Evolutionary conservation across 1,140 invertebrate species (phyloP).

Genomic region (Halesus radiatus): DNA sequence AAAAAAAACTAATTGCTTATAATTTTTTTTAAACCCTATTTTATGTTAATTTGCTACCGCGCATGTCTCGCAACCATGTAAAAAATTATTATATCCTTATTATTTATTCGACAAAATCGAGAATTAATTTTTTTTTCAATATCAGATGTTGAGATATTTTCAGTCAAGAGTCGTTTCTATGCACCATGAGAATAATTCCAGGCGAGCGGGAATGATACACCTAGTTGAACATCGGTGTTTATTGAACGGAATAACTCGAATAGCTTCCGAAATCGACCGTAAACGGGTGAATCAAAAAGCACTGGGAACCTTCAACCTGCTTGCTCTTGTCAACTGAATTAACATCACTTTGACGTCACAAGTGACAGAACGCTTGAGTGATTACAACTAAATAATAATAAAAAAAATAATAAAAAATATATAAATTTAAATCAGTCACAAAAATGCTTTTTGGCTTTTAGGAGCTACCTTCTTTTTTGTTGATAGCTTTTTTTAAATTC

Average conservation of each 20-base stretch:
- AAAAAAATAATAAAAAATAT: too few relatives aligned
- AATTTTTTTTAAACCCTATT: too few relatives aligned
- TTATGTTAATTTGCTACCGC: too few relatives aligned
- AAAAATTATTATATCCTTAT: background rate
- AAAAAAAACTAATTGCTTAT: background rate
- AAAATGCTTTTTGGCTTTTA: background rate
- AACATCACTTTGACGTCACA: background rate
- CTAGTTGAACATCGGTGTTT: background rate
- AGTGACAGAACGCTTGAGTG: background rate
- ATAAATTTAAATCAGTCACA: too few relatives aligned
- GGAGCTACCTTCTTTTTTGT: background rate
- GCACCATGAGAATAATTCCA: background rate
- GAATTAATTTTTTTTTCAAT: too few relatives aligned
- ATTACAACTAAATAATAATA: background rate
- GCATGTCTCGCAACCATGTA: background rate
- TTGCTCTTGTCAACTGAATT: constrained; percentile 3
- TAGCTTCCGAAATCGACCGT: constrained; percentile 28
- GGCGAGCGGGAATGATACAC: background rate
- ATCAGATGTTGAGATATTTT: too few relatives aligned
- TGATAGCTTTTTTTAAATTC: background rate
- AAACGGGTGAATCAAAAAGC: constrained; percentile 6
- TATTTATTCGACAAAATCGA: too few relatives aligned
- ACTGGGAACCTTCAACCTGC: background rate
- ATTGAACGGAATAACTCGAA: constrained; percentile 13
- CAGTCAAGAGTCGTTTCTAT: too few relatives aligned